Evolutionary conservation across 2,888 invertebrate species (phyloP).

Genomic region (Anagyrus pseudococci): DNA sequence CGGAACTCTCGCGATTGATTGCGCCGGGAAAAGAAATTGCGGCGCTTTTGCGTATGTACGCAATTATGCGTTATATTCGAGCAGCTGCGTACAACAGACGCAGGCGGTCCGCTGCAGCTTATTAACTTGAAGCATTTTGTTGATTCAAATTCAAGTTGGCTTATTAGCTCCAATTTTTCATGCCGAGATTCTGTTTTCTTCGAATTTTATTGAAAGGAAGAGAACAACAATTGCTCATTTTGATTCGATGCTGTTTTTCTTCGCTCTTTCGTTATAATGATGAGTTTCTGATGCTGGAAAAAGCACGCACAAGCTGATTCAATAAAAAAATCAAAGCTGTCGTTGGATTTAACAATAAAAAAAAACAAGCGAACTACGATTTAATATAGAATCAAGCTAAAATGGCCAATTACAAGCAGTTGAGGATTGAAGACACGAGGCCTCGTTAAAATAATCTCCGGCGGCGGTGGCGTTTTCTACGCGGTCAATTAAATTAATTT

Average conservation of each 20-base stretch:
- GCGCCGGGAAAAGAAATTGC: conserved; percentile 16
- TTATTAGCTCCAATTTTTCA: too few species aligned
- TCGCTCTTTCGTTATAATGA: too few species aligned
- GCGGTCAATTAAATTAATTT: conserved; percentile 29
- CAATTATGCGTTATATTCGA: conserved; percentile 14
- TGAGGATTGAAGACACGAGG: background rate
- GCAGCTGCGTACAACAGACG: background rate
- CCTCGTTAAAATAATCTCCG: conserved; percentile 5
- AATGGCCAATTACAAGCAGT: conserved; percentile 20
- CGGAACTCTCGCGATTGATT: conserved; percentile 11
- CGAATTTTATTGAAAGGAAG: too few species aligned
- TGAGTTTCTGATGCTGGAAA: too few species aligned
- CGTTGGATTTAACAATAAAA: background rate
- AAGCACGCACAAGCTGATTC: too few species aligned
- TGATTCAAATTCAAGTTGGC: background rate
- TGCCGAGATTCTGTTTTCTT: too few species aligned
- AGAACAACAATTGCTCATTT: too few species aligned
- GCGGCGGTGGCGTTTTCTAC: background rate
- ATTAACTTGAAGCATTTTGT: background rate
- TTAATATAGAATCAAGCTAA: conserved; percentile 24
- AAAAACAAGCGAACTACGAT: background rate
- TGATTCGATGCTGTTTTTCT: too few species aligned
- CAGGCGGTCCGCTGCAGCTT: background rate
- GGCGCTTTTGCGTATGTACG: conserved; percentile 1
- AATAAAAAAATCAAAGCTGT: background rate